A percentile compares a stretch with the other conserved stretches of the same genome.
Conservation (phyloP, 1,140 invertebrate species). For the Melitaea cinxia region DNA sequence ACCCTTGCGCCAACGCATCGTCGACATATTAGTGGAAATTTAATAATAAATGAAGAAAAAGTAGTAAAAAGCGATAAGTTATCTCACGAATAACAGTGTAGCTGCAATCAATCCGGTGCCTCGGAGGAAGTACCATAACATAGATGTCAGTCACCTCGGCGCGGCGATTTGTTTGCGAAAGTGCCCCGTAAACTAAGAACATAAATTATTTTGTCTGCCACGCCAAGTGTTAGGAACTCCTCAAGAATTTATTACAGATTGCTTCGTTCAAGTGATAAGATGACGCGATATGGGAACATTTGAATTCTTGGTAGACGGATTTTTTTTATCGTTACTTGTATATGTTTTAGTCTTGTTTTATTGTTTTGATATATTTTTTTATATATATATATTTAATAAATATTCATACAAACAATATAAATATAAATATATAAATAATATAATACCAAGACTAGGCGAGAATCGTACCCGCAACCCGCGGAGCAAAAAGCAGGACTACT, state of each 20-base stretch:
- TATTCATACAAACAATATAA: no score
- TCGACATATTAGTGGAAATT: not conserved
- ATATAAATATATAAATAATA: no score
- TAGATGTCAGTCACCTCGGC: conserved; percentile 75
- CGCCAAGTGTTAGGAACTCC: conserved; percentile 76
- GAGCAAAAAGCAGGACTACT: no score
- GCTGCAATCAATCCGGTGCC: conserved; percentile 45
- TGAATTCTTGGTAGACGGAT: not conserved
- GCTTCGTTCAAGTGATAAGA: conserved; percentile 35
- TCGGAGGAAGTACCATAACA: conserved; percentile 52
- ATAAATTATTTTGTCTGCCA: conserved; percentile 80
- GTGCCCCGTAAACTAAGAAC: conserved; percentile 78
- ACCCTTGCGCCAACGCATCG: no score
- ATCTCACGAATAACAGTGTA: conserved; percentile 18
- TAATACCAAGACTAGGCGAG: no score
- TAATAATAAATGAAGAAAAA: not conserved
- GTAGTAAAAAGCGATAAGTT: conserved; percentile 9
- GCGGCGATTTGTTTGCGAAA: conserved; percentile 68
- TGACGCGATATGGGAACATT: not conserved
- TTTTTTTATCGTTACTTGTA: no score
- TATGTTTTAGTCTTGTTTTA: no score
- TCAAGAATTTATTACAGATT: conserved; percentile 71
- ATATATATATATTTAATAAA: no score
- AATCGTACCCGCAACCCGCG: no score
- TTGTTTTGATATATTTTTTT: no score